Evolutionary conservation across 2,888 invertebrate genomes (phyloP).

Genomic region (Drosophila phalerata): DNA sequence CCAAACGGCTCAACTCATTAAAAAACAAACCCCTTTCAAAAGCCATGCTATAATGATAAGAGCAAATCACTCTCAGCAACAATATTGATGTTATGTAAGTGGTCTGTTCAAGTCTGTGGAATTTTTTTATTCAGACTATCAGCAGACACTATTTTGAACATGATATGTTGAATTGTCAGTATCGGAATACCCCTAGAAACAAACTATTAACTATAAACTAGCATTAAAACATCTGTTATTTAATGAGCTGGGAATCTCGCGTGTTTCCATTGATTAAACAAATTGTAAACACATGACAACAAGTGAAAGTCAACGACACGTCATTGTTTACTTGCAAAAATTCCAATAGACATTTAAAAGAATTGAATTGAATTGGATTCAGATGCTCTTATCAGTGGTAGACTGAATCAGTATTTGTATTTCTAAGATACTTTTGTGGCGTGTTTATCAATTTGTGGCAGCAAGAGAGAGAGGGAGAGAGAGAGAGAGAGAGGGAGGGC

Average conservation of each 20-base stretch:
- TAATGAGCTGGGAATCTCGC: conserved; percentile 1
- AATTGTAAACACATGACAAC: conserved; percentile 50
- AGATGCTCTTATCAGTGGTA: conserved; percentile 39
- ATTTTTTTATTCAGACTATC: neutral
- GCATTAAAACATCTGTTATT: conserved; percentile 6
- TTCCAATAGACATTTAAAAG: conserved; percentile 2
- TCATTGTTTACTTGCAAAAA: conserved; percentile 65
- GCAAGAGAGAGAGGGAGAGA: too few relatives aligned
- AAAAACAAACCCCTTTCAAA: neutral
- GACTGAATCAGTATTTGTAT: conserved; percentile 35
- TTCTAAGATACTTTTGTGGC: conserved; percentile 28
- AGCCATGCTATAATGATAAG: neutral
- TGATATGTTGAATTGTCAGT: neutral
- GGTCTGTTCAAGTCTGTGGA: neutral
- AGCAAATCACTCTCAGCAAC: neutral
- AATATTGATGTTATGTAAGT: neutral
- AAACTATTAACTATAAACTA: neutral
- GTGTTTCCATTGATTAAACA: conserved; percentile 13
- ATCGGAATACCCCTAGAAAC: conserved; percentile 8
- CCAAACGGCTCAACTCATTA: neutral
- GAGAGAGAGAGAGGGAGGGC: too few relatives aligned
- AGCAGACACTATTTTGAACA: neutral
- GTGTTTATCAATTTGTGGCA: conserved; percentile 71
- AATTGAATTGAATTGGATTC: neutral
- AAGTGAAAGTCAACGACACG: conserved; percentile 73